phyloP scores from a whole-genome alignment of 2,888 invertebrate species.

The Hybos culiciformis region DNA sequence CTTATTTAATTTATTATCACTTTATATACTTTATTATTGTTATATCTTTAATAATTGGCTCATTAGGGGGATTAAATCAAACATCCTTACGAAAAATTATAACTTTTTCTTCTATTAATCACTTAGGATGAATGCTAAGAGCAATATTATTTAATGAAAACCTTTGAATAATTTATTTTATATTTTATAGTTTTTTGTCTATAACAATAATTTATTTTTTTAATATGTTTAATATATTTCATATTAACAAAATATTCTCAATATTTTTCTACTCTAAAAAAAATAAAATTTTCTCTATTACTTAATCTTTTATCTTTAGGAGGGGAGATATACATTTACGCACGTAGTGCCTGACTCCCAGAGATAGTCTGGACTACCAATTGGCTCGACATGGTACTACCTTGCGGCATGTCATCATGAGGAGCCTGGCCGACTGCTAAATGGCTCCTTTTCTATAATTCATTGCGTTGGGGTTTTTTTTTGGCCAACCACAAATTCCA shows the following conservation, averaged over 20 bases:
- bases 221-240: conserved; percentile 37
- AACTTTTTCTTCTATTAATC: conserved; percentile 50
- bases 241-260: conserved; percentile 40
- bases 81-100: conserved; percentile 43
- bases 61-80: conserved; percentile 41
- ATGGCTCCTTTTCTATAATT: too few relatives aligned
- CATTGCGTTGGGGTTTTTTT: too few relatives aligned
- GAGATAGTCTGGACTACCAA: too few relatives aligned
- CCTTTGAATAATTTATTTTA: conserved; percentile 38
- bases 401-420: too few relatives aligned
- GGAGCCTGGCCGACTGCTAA: too few relatives aligned
- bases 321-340: too few relatives aligned
- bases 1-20: conserved; percentile 37
- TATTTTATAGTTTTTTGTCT: conserved; percentile 37
- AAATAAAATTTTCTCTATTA: conserved; percentile 39
- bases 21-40: too few relatives aligned
- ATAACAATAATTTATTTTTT: conserved; percentile 37
- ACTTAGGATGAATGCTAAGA: conserved; percentile 44
- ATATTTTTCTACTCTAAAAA: conserved; percentile 26
- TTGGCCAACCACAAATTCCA: too few relatives aligned
- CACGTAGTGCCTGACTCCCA: too few relatives aligned
- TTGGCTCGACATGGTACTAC: too few relatives aligned
- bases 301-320: conserved; percentile 44
- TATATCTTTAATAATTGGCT: conserved; percentile 39
- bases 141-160: conserved; percentile 37